Evolutionary conservation across 2,113 vertebrate species (phyloP), one percentile per base, ranked within the genome.

Genomic region (Apaloderma vittatum): DNA sequence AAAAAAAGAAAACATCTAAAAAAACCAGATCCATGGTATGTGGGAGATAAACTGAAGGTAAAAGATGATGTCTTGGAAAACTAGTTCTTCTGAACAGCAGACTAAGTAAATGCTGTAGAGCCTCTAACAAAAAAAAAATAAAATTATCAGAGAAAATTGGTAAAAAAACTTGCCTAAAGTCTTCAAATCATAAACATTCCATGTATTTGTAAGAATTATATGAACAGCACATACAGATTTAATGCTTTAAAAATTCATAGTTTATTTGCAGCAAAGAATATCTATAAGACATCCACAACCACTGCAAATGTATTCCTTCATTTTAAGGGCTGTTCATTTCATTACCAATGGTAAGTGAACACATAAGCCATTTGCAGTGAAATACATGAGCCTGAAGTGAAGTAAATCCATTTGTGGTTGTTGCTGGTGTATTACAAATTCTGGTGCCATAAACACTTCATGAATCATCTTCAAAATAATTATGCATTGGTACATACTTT

Each of bases 321-420:
- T 78, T 59, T 77, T 57, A 79, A 93, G 89, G 29, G n/a, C 76
- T 77, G 54, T 15, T 96, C 91, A 83, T 88, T 97, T 94, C 94
- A 91, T 92, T 87, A 72, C 91, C 91, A 90, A 80, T 59, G 88
- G 71, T 68, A 93, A 94, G 73, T 73, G 82, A 98, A 78, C 81
- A 96, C 93, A 92, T 45, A 78, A 93, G 75, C 59, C 81, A 71
- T 78, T 65, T 92, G 85, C 86, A 89, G 86, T 97, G 95, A 96
- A 97, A 97, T 59, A 77, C 36, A 46, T 15, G 49, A 48, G 66
- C 83, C 73, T 49, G 55, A 23, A 32, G 73, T 40, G 80, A 93
- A 93, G 62, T 34, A 71, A 95, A 70, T 72, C 84, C 81, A 37
- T 89, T 65, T 71, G 84, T 48, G 70, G 83, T 72, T 77, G 46